Conservation (phyloP, 2,797 vertebrate genomes). For the Todus mexicanus region DNA sequence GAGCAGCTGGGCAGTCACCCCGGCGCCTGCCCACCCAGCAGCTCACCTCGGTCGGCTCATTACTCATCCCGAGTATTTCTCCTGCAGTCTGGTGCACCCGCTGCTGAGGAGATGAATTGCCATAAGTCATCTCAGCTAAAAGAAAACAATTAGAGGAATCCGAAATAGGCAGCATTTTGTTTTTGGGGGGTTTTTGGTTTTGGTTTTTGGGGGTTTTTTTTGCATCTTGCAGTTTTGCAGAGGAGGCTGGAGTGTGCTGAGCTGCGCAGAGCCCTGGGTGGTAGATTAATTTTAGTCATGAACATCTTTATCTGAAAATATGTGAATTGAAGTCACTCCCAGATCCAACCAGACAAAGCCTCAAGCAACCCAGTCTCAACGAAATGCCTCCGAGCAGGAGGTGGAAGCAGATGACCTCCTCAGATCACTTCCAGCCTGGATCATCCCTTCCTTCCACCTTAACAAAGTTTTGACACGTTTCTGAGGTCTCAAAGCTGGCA, state of each 20-base stretch:
- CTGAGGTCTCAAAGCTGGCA: accelerated
- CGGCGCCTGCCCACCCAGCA: not conserved
- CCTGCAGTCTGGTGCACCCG: not conserved
- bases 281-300: no score
- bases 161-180: not conserved
- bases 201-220: not conserved
- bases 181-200: not conserved
- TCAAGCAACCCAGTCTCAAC: not conserved
- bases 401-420: not conserved
- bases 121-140: not conserved
- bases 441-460: not conserved
- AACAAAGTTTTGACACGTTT: no score
- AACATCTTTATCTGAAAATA: not conserved
- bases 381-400: not conserved
- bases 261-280: not conserved
- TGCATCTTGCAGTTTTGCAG: not conserved
- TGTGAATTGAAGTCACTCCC: not conserved
- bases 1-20: not conserved
- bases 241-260: not conserved
- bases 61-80: not conserved
- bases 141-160: not conserved
- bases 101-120: not conserved
- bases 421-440: not conserved
- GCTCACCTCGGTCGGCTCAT: not conserved
- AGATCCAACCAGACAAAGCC: not conserved